Evolutionary conservation across 2,797 vertebrate species (phyloP).

Genomic region (Rhadinocentrus ornatus): DNA sequence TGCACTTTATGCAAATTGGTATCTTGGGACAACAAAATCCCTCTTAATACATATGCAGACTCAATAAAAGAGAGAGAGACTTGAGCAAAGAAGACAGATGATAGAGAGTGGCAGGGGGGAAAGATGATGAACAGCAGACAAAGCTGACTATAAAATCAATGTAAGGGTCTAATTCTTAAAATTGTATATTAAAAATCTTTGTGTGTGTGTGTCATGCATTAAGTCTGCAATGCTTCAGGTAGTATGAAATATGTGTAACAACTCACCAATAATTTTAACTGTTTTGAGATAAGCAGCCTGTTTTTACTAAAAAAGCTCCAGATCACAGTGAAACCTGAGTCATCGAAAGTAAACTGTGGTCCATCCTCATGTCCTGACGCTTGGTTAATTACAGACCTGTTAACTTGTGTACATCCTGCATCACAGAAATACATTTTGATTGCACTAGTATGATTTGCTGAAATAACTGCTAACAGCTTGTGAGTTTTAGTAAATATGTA

Average conservation of each 20-base stretch:
- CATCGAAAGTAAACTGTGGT: too few relatives aligned
- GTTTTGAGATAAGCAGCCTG: not conserved
- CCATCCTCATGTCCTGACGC: too few relatives aligned
- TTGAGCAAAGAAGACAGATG: conserved; percentile 2
- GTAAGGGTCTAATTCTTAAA: conserved; percentile 82
- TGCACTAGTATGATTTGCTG: too few relatives aligned
- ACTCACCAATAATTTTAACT: not conserved
- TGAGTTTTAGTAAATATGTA: too few relatives aligned
- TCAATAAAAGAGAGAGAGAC: conserved; percentile 85
- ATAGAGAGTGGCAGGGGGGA: conserved; percentile 8
- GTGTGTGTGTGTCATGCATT: conserved; percentile 3
- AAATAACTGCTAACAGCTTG: too few relatives aligned
- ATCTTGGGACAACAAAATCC: conserved; percentile 98
- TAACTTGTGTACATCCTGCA: too few relatives aligned
- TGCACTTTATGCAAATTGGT: conserved; percentile 99
- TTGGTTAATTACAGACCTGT: too few relatives aligned
- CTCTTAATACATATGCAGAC: conserved; percentile 98
- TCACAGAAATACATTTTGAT: too few relatives aligned
- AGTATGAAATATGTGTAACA: not conserved
- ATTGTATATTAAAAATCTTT: conserved; percentile 85
- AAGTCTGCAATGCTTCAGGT: not conserved
- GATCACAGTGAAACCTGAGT: not conserved
- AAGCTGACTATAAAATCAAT: conserved; percentile 80
- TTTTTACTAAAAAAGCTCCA: not conserved
- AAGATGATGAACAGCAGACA: conserved; percentile 87